Percentiles rank a stretch among this genome's conserved stretches.
Evolutionary conservation across 2,113 vertebrate species (phyloP).

Genomic region (Cisticola juncidis): DNA sequence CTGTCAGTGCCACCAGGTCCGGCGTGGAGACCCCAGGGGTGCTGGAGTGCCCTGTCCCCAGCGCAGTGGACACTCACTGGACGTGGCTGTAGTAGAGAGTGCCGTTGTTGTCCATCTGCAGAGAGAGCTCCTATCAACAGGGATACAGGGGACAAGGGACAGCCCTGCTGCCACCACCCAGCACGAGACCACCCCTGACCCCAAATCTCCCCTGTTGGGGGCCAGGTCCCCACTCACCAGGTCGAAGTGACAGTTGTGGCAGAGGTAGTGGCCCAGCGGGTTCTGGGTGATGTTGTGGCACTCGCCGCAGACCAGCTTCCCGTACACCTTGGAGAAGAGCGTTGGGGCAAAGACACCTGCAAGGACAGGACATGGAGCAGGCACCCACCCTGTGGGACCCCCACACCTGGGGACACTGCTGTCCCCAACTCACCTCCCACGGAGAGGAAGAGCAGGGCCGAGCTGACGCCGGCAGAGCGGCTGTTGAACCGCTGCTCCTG

Average conservation of each 20-base stretch:
- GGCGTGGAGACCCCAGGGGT: not conserved
- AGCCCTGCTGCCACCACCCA: not conserved
- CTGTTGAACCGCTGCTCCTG: constrained; percentile 88
- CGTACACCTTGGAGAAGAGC: constrained; percentile 88
- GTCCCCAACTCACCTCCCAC: constrained; percentile 79
- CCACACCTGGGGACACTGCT: not conserved
- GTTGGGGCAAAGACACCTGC: constrained; percentile 88
- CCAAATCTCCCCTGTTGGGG: fast-evolving
- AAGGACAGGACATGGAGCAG: fast-evolving
- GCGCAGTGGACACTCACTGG: constrained; percentile 77
- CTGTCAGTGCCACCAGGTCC: not conserved
- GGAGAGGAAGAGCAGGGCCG: constrained; percentile 87
- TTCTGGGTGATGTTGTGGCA: constrained; percentile 80
- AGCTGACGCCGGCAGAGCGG: constrained; percentile 85
- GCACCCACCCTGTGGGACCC: fast-evolving
- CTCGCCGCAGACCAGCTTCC: constrained; percentile 83
- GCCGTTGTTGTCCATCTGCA: constrained; percentile 69
- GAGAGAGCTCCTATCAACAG: not conserved
- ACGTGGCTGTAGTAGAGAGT: constrained; percentile 82
- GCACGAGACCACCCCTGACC: fast-evolving
- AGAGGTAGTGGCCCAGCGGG: constrained; percentile 73
- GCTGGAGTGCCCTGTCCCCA: not conserved
- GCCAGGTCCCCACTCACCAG: constrained; percentile 63
- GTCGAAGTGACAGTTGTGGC: constrained; percentile 85
- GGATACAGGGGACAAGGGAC: not conserved